These are phyloP conservation scores for Halictus quadricinctus DNA, from an alignment of 2,888 invertebrate species.

Conservation along the genomic window DNA sequence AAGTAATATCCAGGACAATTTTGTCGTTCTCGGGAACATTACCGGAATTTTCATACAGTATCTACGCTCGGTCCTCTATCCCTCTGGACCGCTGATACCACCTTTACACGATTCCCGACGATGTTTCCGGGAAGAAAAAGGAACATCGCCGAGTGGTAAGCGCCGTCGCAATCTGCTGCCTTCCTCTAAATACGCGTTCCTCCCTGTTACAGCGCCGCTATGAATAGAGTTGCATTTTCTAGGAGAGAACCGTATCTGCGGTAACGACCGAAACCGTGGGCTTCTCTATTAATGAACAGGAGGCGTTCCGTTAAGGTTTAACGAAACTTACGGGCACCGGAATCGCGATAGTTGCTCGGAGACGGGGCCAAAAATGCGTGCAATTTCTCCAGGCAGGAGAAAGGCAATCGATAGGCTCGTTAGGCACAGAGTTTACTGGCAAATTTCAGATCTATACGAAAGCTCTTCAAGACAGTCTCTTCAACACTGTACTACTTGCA, in stretches of 20 bases:
- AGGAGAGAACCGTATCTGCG: not conserved
- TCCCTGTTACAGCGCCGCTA: not conserved
- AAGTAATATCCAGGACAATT: constrained; percentile 53
- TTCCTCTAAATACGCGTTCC: not conserved
- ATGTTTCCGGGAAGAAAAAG: not conserved
- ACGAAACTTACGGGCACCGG: not conserved
- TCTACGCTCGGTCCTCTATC: constrained; percentile 13
- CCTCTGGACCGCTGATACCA: constrained; percentile 25
- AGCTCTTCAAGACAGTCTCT: too few relatives aligned
- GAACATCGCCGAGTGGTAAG: not conserved
- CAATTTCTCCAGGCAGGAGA: not conserved
- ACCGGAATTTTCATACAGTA: constrained; percentile 19
- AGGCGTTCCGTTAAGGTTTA: not conserved
- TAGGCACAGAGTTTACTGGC: too few relatives aligned
- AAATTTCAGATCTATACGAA: too few relatives aligned
- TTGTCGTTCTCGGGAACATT: constrained; percentile 42
- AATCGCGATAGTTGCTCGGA: not conserved
- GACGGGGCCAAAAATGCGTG: not conserved
- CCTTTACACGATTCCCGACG: not conserved
- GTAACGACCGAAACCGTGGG: not conserved
- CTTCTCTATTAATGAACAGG: not conserved
- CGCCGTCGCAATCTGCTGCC: not conserved
- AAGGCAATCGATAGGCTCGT: too few relatives aligned
- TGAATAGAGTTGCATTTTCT: not conserved
- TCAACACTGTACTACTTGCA: too few relatives aligned